Conservation (phyloP, 2,113 vertebrate genomes). For the Strigops habroptila region DNA sequence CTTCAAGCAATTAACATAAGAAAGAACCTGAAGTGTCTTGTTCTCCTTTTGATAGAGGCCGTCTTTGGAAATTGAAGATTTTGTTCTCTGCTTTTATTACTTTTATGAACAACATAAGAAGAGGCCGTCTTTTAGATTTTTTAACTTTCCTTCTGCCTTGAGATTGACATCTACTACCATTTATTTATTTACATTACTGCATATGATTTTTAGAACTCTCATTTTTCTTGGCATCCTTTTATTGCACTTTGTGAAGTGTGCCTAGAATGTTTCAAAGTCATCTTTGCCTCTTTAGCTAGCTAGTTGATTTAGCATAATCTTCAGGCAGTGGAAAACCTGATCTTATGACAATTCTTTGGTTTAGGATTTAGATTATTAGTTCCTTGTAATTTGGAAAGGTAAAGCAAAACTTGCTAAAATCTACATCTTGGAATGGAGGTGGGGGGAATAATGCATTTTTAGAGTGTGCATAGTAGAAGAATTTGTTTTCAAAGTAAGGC, state of each 20-base stretch:
- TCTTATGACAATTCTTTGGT: neutral
- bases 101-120: neutral
- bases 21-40: neutral
- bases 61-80: neutral
- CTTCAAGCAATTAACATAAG: neutral
- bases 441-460: neutral
- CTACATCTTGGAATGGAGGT: neutral
- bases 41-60: neutral
- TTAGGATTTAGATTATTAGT: neutral
- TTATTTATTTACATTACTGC: neutral
- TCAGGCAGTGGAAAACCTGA: neutral
- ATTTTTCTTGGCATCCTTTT: neutral
- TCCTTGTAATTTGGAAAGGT: neutral
- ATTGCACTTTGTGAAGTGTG: neutral
- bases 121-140: neutral
- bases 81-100: neutral
- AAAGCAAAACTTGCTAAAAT: neutral
- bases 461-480: neutral
- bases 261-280: neutral
- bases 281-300: neutral
- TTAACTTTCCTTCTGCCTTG: neutral
- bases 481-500: neutral
- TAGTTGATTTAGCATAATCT: neutral
- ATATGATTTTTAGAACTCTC: neutral
- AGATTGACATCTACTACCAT: neutral